These are phyloP conservation scores for Cryptus viduatorius DNA, from an alignment of 2,888 invertebrate species.

Conservation along the genomic window DNA sequence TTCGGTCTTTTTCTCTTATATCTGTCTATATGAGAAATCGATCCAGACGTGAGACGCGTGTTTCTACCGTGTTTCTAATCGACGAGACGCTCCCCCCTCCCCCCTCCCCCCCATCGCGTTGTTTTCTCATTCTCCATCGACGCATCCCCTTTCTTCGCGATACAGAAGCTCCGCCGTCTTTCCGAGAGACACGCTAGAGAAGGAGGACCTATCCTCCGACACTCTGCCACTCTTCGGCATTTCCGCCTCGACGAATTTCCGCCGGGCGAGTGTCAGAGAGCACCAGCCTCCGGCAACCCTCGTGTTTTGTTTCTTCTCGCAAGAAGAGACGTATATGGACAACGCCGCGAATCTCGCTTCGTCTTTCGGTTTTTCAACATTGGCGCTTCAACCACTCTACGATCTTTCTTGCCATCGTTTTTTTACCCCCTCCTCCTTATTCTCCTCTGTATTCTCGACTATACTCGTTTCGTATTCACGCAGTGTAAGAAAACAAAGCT, in stretches of 20 bases:
- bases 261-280: constrained; percentile 10
- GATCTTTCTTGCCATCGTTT: constrained; percentile 5
- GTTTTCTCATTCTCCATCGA: neutral
- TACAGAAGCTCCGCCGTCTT: constrained; percentile 17
- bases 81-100: neutral
- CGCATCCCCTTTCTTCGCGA: neutral
- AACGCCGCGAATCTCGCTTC: neutral
- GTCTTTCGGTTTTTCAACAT: constrained; percentile 7
- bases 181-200: constrained; percentile 24
- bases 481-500: constrained; percentile 32
- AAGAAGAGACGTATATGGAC: constrained; percentile 1
- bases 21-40: constrained; percentile 30
- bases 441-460: constrained; percentile 26
- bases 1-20: neutral
- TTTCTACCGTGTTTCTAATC: constrained; percentile 19
- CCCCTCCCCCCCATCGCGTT: neutral
- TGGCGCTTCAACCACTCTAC: constrained; percentile 4
- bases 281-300: constrained; percentile 18
- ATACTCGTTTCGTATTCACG: constrained; percentile 62
- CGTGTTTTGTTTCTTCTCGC: constrained; percentile 19
- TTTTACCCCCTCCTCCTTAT: neutral
- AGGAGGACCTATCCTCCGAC: constrained; percentile 13
- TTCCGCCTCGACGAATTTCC: constrained; percentile 53
- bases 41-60: constrained; percentile 24
- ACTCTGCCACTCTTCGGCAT: constrained; percentile 47